phyloP scores from a whole-genome alignment of 2,888 invertebrate species.

The Carpatolechia fugitivella region DNA sequence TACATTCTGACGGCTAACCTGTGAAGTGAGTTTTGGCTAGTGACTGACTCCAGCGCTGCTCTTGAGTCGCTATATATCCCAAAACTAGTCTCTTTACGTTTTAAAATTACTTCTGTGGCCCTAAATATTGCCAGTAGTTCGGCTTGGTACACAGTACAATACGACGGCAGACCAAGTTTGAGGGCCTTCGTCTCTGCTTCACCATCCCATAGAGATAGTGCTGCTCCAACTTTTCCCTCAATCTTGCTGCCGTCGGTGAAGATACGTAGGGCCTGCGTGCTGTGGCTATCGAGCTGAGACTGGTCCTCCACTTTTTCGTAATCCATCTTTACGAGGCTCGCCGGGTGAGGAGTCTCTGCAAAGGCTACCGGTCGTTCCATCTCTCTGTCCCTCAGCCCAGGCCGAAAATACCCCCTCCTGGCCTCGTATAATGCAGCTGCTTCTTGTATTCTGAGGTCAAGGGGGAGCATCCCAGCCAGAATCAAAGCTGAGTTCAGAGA shows the following conservation, averaged over 20 bases:
- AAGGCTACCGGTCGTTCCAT: not conserved
- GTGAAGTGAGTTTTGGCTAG: not conserved
- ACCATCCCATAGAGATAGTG: not conserved
- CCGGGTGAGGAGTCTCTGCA: not conserved
- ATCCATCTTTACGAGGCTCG: not conserved
- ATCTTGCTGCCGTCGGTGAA: not conserved
- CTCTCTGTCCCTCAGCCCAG: not conserved
- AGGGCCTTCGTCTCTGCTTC: not conserved
- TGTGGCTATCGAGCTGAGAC: no score
- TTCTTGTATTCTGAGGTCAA: not conserved
- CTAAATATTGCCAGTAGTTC: not conserved
- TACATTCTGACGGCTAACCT: no score
- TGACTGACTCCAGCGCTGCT: slow-evolving; percentile 1
- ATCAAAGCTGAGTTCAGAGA: not conserved
- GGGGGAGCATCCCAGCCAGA: not conserved
- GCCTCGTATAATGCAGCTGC: not conserved
- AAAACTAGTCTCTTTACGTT: not conserved
- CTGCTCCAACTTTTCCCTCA: not conserved
- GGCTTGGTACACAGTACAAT: slow-evolving; percentile 2
- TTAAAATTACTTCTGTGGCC: not conserved
- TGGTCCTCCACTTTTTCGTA: not conserved
- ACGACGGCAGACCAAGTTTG: not conserved
- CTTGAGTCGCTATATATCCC: slow-evolving; percentile 11
- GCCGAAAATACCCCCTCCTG: not conserved
- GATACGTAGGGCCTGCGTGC: not conserved